Evolutionary conservation across 2,113 vertebrate genomes (phyloP).

Genomic region (Pseudopodoces humilis): DNA sequence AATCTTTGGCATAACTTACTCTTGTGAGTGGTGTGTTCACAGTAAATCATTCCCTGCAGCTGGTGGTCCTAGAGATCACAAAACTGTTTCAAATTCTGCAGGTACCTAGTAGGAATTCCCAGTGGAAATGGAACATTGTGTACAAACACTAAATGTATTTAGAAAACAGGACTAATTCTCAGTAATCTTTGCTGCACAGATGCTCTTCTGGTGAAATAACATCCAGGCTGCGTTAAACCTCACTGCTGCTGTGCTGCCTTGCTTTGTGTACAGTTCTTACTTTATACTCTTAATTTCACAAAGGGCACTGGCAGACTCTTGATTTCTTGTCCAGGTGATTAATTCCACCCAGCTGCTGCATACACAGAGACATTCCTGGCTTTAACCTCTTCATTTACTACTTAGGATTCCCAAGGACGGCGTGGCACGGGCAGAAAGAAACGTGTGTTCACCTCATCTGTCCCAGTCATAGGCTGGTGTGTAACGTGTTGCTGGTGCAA

Average conservation of each 20-base stretch:
- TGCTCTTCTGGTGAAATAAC: neutral
- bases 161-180: neutral
- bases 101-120: neutral
- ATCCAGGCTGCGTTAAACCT: neutral
- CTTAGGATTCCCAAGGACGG: neutral
- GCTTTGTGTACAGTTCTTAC: neutral
- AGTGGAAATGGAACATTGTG: neutral
- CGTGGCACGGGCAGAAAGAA: fast-evolving
- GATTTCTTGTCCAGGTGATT: slow-evolving; percentile 25
- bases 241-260: neutral
- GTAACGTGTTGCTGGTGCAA: neutral
- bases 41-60: neutral
- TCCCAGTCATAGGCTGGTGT: fast-evolving
- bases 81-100: neutral
- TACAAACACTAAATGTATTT: neutral
- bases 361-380: neutral
- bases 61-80: neutral
- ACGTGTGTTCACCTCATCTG: neutral
- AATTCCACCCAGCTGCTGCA: neutral
- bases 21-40: neutral
- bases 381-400: neutral
- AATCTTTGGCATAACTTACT: neutral
- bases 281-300: neutral
- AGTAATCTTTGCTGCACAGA: neutral
- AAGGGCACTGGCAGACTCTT: neutral